Evolutionary conservation across 2,113 vertebrate genomes (phyloP).

Genomic region (Petrocephalus microphthalmus): DNA sequence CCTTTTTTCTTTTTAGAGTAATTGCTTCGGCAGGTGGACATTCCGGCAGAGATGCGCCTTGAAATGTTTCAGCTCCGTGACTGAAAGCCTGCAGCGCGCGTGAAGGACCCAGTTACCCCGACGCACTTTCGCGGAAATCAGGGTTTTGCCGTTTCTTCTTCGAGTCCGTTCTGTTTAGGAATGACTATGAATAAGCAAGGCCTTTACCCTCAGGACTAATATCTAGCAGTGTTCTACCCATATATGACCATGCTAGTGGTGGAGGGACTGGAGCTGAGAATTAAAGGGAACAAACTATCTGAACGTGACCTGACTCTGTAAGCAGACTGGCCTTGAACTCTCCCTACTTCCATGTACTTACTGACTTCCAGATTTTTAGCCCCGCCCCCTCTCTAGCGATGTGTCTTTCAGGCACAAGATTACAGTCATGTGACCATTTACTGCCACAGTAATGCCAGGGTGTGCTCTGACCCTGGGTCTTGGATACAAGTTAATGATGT

Average conservation of each 20-base stretch:
- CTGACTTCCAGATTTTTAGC: not conserved
- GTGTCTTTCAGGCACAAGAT: not conserved
- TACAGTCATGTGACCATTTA: not conserved
- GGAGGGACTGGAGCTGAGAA: not conserved
- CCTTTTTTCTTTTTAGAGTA: not conserved
- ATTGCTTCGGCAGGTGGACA: not conserved
- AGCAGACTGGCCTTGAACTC: not conserved
- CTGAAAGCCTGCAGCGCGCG: not conserved
- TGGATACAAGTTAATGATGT: not conserved
- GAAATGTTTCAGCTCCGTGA: not conserved
- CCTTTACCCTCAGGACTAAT: not conserved
- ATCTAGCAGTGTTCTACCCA: not conserved
- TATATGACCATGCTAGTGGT: not conserved
- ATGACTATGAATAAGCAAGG: not conserved
- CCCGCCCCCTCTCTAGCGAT: not conserved
- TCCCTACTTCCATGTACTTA: not conserved
- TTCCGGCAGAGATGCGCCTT: not conserved
- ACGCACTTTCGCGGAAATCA: not conserved
- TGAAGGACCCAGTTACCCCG: not conserved
- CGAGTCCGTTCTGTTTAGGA: not conserved
- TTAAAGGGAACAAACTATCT: not conserved
- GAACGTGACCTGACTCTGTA: not conserved
- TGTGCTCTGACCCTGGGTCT: not conserved
- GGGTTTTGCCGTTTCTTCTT: not conserved
- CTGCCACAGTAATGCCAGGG: not conserved